phyloP scores from a whole-genome alignment of 2,888 invertebrate genomes.

The Phyllotreta cruciferae region DNA sequence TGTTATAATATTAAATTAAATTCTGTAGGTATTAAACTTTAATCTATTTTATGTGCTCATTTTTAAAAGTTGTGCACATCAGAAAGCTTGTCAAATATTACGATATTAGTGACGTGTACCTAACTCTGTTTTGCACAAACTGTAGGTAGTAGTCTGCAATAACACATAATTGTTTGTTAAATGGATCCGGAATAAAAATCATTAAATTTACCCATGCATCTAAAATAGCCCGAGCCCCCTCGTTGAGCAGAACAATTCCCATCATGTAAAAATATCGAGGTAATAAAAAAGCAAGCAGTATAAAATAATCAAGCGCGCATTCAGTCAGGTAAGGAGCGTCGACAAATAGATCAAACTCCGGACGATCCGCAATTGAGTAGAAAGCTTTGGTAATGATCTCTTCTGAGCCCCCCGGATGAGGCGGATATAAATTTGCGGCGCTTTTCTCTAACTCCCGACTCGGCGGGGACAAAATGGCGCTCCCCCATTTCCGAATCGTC shows the following conservation, averaged over 20 bases:
- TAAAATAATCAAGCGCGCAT: constrained; percentile 33
- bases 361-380: constrained; percentile 63
- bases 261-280: constrained; percentile 1
- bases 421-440: constrained; percentile 64
- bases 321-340: constrained; percentile 56
- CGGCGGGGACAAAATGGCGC: constrained; percentile 58
- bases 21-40: too few relatives aligned
- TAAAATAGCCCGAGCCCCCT: too few relatives aligned
- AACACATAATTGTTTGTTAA: too few relatives aligned
- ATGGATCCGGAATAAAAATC: too few relatives aligned
- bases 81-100: too few relatives aligned
- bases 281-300: constrained; percentile 27
- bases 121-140: too few relatives aligned
- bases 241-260: background rate
- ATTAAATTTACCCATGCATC: too few relatives aligned
- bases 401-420: constrained; percentile 62
- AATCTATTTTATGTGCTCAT: too few relatives aligned
- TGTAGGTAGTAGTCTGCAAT: too few relatives aligned
- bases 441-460: constrained; percentile 58
- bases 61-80: too few relatives aligned
- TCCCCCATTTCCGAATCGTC: constrained; percentile 54
- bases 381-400: constrained; percentile 64
- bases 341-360: constrained; percentile 62
- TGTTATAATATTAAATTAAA: too few relatives aligned
- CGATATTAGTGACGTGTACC: too few relatives aligned